Evolutionary conservation across 2,888 invertebrate species (phyloP).

Genomic region (Hylaea fasciaria): DNA sequence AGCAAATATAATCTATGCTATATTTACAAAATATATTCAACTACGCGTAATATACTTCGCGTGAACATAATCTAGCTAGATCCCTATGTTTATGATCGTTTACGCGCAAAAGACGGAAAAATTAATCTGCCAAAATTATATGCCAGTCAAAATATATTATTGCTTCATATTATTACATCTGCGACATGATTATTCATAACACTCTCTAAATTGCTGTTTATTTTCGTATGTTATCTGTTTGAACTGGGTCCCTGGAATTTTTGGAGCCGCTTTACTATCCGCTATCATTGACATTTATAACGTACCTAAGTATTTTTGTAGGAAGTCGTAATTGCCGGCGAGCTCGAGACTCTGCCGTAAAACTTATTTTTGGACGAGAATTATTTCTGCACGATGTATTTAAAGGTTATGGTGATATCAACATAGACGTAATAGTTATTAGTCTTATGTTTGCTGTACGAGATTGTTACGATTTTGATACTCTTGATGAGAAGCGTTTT

Average conservation of each 20-base stretch:
- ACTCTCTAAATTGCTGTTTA: constrained; percentile 30
- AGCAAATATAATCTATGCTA: too few species aligned
- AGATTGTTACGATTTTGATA: too few species aligned
- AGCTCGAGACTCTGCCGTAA: constrained; percentile 39
- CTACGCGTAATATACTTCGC: too few species aligned
- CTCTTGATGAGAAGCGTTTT: too few species aligned
- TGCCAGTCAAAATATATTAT: constrained; percentile 17
- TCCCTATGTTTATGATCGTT: too few species aligned
- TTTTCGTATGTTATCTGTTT: constrained; percentile 33
- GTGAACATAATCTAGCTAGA: too few species aligned
- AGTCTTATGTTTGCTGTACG: not conserved
- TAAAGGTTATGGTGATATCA: constrained; percentile 16
- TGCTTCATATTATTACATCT: constrained; percentile 22
- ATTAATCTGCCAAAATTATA: constrained; percentile 12
- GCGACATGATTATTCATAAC: constrained; percentile 25
- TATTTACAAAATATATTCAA: too few species aligned
- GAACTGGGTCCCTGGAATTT: constrained; percentile 36
- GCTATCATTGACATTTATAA: constrained; percentile 29
- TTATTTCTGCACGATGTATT: constrained; percentile 46
- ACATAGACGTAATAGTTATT: not conserved
- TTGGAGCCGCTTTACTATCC: constrained; percentile 25
- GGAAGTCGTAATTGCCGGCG: constrained; percentile 33
- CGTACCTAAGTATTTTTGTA: constrained; percentile 38
- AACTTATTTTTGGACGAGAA: constrained; percentile 46
- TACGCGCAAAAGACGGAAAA: not conserved